Conservation (phyloP, 2,888 invertebrate genomes). For the Onchidella celtica region DNA sequence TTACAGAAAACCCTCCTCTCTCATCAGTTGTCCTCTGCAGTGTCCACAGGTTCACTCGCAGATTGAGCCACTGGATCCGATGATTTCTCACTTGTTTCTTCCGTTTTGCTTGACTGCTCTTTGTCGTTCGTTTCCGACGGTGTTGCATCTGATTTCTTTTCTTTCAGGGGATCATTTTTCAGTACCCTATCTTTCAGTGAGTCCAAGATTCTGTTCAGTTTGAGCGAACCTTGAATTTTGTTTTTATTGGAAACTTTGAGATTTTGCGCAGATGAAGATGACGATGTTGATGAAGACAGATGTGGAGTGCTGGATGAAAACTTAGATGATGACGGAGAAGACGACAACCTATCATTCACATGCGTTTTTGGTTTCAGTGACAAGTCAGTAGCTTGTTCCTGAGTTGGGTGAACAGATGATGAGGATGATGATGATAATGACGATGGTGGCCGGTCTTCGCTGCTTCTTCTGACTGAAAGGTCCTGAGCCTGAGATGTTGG, state of each 20-base stretch:
- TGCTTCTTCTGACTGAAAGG: conserved; percentile 42
- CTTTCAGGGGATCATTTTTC: conserved; percentile 31
- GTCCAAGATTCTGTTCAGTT: conserved; percentile 71
- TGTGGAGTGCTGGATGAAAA: conserved; percentile 3
- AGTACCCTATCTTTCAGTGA: conserved; percentile 71
- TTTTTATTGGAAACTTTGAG: conserved; percentile 56
- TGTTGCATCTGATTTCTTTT: conserved; percentile 5
- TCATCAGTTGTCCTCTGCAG: no score
- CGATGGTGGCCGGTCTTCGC: conserved; percentile 31
- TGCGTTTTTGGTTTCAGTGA: conserved; percentile 67
- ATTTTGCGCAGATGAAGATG: conserved; percentile 36
- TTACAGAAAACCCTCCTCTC: no score
- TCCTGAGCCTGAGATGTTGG: conserved; percentile 44
- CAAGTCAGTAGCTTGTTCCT: conserved; percentile 70
- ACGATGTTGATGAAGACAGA: conserved; percentile 5
- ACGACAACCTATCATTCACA: neutral
- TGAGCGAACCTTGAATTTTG: conserved; percentile 71
- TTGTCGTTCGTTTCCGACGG: neutral
- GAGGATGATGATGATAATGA: conserved; percentile 33
- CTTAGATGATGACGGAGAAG: conserved; percentile 1
- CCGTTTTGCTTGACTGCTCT: neutral
- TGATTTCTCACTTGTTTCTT: conserved; percentile 3
- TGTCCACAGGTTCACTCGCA: no score
- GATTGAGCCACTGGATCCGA: no score
- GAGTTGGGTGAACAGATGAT: conserved; percentile 45